Evolutionary conservation across 2,797 vertebrate genomes (phyloP).

Genomic region (Myiotriccus ornatus): DNA sequence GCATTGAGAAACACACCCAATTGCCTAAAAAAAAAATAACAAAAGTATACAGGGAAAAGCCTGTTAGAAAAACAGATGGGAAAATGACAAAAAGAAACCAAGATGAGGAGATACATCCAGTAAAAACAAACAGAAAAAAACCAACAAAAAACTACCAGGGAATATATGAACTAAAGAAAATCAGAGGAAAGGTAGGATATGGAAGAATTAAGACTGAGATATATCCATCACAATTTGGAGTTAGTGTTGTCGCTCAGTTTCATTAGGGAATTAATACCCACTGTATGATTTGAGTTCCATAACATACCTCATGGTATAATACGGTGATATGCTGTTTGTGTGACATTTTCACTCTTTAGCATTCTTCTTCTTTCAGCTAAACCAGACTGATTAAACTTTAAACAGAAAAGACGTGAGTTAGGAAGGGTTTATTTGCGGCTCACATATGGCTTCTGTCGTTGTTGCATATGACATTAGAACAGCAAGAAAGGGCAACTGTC

Average conservation of each 20-base stretch:
- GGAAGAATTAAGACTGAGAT: background rate
- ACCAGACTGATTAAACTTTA: constrained; percentile 29
- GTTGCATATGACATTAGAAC: background rate
- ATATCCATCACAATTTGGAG: background rate
- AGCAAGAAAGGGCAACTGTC: constrained; percentile 28
- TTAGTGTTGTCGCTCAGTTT: background rate
- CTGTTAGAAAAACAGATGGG: background rate
- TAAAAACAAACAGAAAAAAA: background rate
- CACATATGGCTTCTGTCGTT: background rate
- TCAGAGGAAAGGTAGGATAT: background rate
- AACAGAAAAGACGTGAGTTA: background rate
- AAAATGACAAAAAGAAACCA: background rate
- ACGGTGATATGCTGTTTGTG: background rate
- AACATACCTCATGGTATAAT: background rate
- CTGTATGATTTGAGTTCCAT: background rate
- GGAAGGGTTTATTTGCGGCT: constrained; percentile 27
- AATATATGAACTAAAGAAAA: background rate
- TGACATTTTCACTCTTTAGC: constrained; percentile 16
- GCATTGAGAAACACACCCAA: background rate
- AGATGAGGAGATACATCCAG: background rate
- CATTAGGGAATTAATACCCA: background rate
- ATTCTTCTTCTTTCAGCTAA: background rate
- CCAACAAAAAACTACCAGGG: fast-evolving
- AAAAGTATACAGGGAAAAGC: background rate
- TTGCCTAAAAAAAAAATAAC: background rate